Conservation (phyloP, 2,888 invertebrate species). For the Meta bourneti region DNA sequence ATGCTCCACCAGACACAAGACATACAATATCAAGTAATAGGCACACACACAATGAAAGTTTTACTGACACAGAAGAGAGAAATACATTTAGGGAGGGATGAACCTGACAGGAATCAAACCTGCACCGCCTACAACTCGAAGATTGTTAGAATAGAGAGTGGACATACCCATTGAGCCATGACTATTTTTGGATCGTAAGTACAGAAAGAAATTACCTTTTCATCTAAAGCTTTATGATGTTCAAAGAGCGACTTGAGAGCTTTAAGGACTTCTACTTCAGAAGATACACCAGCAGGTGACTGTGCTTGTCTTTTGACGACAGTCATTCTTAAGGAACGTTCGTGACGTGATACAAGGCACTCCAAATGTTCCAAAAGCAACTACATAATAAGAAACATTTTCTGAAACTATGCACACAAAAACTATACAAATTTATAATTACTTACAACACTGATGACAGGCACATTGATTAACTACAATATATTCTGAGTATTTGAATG, state of each 20-base stretch:
- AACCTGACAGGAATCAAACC: too few relatives aligned
- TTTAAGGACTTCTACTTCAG: slow-evolving; percentile 99
- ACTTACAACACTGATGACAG: background rate
- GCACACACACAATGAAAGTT: too few relatives aligned
- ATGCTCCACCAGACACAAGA: too few relatives aligned
- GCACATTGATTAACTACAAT: background rate
- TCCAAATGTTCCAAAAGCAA: slow-evolving; percentile 98
- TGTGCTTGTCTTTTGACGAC: slow-evolving; percentile 99
- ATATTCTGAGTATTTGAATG: too few relatives aligned
- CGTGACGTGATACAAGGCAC: slow-evolving; percentile 98
- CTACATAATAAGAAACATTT: slow-evolving; percentile 83
- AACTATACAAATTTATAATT: background rate
- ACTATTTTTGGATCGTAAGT: too few relatives aligned
- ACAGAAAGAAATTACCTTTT: slow-evolving; percentile 85
- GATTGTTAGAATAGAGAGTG: too few relatives aligned
- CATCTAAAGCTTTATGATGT: slow-evolving; percentile 99
- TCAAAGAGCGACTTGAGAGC: slow-evolving; percentile 99
- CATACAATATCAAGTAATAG: too few relatives aligned
- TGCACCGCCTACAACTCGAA: too few relatives aligned
- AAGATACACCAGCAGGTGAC: slow-evolving; percentile 98
- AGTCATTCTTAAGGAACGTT: slow-evolving; percentile 98
- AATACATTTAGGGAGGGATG: too few relatives aligned
- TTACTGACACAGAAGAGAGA: too few relatives aligned
- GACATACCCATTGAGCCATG: too few relatives aligned
- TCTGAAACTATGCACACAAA: background rate